phyloP scores from a whole-genome alignment of 1,140 invertebrate species.

The Bombus breviceps region DNA sequence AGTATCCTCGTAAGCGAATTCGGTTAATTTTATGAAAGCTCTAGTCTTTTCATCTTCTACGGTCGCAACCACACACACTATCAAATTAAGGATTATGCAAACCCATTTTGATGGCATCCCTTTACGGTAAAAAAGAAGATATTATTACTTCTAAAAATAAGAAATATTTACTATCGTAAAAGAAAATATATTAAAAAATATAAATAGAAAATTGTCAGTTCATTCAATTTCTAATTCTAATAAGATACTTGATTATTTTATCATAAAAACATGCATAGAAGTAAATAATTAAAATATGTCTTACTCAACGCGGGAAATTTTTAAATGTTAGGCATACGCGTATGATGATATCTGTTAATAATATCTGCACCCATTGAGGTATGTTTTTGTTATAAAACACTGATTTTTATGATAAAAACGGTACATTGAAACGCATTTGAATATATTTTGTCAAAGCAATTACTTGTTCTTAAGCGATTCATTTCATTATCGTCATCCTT shows the following conservation, averaged over 20 bases:
- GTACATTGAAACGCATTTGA: not conserved
- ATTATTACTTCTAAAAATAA: not conserved
- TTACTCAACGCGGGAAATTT: too few species aligned
- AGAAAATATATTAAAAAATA: not conserved
- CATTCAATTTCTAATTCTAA: not conserved
- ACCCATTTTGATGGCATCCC: slow-evolving; percentile 70
- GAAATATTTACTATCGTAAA: not conserved
- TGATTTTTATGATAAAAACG: not conserved
- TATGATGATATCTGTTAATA: not conserved
- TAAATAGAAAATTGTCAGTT: not conserved
- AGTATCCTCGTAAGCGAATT: slow-evolving; percentile 76
- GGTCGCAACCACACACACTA: slow-evolving; percentile 42
- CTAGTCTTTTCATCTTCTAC: slow-evolving; percentile 25
- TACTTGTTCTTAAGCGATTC: not conserved
- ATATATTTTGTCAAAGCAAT: not conserved
- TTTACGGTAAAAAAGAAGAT: slow-evolving; percentile 46
- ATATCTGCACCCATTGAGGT: not conserved
- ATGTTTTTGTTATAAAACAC: too few species aligned
- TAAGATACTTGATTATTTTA: not conserved
- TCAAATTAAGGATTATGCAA: slow-evolving; percentile 59
- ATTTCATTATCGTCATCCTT: not conserved
- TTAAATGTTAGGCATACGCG: too few species aligned
- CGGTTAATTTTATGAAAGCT: slow-evolving; percentile 69
- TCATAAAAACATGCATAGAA: not conserved
- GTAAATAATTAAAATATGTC: too few species aligned